Percentiles rank a stretch among this genome's conserved stretches.
These are phyloP conservation scores for Dromaius novaehollandiae DNA, from an alignment of 2,113 vertebrate species.

Conservation along the genomic window DNA sequence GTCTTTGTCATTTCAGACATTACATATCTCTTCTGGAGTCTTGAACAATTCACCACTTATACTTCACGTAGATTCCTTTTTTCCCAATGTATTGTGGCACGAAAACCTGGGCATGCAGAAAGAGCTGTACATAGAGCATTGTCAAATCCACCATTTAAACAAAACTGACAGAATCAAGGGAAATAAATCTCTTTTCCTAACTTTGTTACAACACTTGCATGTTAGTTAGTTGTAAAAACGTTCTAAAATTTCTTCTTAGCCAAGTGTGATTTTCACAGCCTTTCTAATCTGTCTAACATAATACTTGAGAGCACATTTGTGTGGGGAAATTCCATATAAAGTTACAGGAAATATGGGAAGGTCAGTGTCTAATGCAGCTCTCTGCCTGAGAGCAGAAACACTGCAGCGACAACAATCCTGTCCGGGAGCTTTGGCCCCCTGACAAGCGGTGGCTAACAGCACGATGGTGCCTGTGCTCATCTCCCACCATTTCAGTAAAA, in stretches of 20 bases:
- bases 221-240: background rate
- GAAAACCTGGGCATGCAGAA: background rate
- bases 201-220: background rate
- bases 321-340: background rate
- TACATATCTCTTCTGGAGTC: background rate
- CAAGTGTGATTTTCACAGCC: background rate
- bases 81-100: background rate
- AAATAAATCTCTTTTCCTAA: background rate
- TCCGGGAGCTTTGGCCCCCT: background rate
- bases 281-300: background rate
- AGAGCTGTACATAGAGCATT: accelerated
- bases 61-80: background rate
- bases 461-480: background rate
- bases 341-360: background rate
- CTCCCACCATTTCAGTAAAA: background rate
- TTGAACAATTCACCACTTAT: background rate
- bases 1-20: background rate
- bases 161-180: background rate
- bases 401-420: background rate
- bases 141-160: background rate
- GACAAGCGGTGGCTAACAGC: background rate
- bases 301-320: background rate
- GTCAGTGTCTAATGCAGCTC: background rate
- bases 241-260: background rate
- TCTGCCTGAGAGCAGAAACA: background rate